phyloP scores from a whole-genome alignment of 2,888 invertebrate genomes.

The Eilema caniola region DNA sequence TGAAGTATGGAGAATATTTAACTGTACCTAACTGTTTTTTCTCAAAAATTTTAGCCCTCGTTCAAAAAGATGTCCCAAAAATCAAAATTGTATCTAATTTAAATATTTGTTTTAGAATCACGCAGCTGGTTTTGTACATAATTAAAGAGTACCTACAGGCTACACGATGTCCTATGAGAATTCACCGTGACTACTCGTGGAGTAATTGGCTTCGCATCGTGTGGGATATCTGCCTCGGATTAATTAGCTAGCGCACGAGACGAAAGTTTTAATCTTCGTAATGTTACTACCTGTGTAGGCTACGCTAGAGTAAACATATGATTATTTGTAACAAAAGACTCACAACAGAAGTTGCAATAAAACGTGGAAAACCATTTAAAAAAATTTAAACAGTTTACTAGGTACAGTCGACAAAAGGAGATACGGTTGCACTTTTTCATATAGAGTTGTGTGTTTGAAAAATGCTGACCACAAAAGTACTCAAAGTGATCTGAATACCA shows the following conservation, averaged over 20 bases:
- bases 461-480: too few relatives aligned
- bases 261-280: conserved; percentile 74
- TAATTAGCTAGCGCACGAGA: conserved; percentile 72
- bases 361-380: neutral
- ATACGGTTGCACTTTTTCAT: too few relatives aligned
- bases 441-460: too few relatives aligned
- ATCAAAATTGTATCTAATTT: neutral
- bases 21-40: too few relatives aligned
- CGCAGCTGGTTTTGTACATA: conserved; percentile 34
- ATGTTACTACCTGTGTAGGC: conserved; percentile 52
- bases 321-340: neutral
- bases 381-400: neutral
- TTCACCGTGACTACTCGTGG: conserved; percentile 64
- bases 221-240: conserved; percentile 64
- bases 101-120: conserved; percentile 12
- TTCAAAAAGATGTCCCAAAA: neutral
- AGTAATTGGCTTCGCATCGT: conserved; percentile 73
- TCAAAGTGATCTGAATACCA: too few relatives aligned
- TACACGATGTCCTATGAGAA: conserved; percentile 61
- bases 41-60: too few relatives aligned
- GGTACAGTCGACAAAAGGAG: too few relatives aligned
- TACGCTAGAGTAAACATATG: conserved; percentile 8
- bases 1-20: too few relatives aligned
- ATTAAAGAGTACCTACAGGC: conserved; percentile 59
- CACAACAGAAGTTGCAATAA: neutral